These are phyloP conservation scores for Apus apus DNA, from an alignment of 2,113 vertebrate species.

Conservation along the genomic window DNA sequence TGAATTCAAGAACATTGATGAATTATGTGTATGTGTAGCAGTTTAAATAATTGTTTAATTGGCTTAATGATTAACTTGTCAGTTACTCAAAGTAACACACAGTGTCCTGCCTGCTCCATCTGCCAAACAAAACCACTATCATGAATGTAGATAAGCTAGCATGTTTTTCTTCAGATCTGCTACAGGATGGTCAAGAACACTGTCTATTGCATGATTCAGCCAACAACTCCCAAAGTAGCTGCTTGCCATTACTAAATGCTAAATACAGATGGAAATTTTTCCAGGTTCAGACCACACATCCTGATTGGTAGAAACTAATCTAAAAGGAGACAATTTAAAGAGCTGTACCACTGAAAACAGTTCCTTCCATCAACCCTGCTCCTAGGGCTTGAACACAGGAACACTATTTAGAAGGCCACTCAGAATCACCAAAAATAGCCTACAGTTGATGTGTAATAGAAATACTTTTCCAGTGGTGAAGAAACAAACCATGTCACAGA, in stretches of 20 bases:
- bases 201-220: not conserved
- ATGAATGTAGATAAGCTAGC: not conserved
- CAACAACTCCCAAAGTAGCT: not conserved
- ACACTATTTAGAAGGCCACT: not conserved
- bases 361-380: not conserved
- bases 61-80: not conserved
- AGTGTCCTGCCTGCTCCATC: not conserved
- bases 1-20: not conserved
- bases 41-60: not conserved
- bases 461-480: not conserved
- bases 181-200: not conserved
- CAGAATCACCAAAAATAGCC: not conserved
- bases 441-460: not conserved
- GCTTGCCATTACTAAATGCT: not conserved
- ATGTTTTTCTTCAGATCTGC: not conserved
- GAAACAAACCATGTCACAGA: not conserved
- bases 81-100: not conserved
- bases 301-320: not conserved
- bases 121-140: not conserved
- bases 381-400: not conserved
- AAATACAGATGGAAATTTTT: not conserved
- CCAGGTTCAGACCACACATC: not conserved
- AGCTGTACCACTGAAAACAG: not conserved
- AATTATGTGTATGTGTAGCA: not conserved
- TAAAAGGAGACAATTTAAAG: not conserved